Conservation (phyloP, 1,140 invertebrate genomes). For the Saccostrea glomerata region DNA sequence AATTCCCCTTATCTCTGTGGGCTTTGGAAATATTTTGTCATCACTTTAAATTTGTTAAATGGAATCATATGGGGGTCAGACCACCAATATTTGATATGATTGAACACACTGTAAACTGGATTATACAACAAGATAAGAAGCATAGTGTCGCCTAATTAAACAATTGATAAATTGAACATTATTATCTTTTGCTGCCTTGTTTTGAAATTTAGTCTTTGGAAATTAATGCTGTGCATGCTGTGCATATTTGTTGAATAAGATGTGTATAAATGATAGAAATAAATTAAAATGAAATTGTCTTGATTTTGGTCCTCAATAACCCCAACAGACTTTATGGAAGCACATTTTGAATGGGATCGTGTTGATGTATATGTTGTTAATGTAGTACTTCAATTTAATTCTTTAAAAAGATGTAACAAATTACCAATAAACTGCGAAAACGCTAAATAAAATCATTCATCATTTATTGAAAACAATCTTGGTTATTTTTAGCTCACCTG, state of each 20-base stretch:
- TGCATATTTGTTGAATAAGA: background rate
- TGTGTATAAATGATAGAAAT: background rate
- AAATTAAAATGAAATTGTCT: background rate
- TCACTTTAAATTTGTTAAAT: background rate
- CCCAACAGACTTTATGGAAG: too few relatives aligned
- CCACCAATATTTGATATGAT: background rate
- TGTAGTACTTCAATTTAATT: too few relatives aligned
- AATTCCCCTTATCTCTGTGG: background rate
- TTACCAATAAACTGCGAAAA: too few relatives aligned
- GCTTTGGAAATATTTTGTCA: constrained; percentile 26
- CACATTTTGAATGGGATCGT: too few relatives aligned
- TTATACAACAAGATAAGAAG: constrained; percentile 19
- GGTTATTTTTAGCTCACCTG: too few relatives aligned
- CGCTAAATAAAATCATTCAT: too few relatives aligned
- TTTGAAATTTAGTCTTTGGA: background rate
- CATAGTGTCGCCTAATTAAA: constrained; percentile 2
- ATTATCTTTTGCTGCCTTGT: background rate
- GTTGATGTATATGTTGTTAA: too few relatives aligned
- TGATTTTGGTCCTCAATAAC: too few relatives aligned
- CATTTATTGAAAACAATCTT: too few relatives aligned
- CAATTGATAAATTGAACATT: background rate
- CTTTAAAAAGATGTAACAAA: too few relatives aligned
- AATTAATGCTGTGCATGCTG: background rate
- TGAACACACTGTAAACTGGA: background rate
- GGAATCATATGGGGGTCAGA: constrained; percentile 20